Evolutionary conservation across 2,797 vertebrate species (phyloP), one percentile per base, ranked within the genome.

Genomic region (Micrastur ruficollis): DNA sequence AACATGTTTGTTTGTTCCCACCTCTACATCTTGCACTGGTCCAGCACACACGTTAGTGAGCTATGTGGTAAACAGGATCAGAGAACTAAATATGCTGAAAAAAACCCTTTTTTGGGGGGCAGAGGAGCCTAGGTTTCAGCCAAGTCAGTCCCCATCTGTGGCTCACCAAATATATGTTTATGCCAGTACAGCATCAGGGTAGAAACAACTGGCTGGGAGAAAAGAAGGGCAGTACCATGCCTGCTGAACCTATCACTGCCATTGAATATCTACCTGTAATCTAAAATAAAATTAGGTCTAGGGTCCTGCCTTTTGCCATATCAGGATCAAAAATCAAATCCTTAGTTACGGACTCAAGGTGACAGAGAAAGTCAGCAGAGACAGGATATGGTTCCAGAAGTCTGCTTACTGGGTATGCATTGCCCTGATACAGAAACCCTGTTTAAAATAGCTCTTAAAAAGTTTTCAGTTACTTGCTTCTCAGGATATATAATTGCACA

Each of bases 401-500:
- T 56, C 83, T 85, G 26, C 61, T 90, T 87, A 34, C 17, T 27
- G 12, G 5, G 12, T 79, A 62, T 92, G 83, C 42, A 44, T 32
- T 34, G 40, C 23, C 21, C 56, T 79, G 89, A 80, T 40, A 87
- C 50, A 66, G 38, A 81, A 89, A 61, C 7, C 13, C 32, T n/a
- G 23, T 67, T 79, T 71, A 53, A 91, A 93, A 95, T 22, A 85
- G 81, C n/a, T 71, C 62, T 84, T 81, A 4, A 72, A 90, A 97
- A 95, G 93, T 97, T 97, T 97, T 96, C 81, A 95, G 62, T 40
- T 80, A 76, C 93, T 95, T 97, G 90, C 82, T 95, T 93, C 93
- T 86, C 42, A 86, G 94, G 95, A 96, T 95, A 91, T 95, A 86
- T 94, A 97, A 95, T 96, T 97, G 96, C 97, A 97, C 93, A 83